Base-by-base conservation (phyloP, 2,888 invertebrate species). In the Ennomos quercinarius region DNA sequence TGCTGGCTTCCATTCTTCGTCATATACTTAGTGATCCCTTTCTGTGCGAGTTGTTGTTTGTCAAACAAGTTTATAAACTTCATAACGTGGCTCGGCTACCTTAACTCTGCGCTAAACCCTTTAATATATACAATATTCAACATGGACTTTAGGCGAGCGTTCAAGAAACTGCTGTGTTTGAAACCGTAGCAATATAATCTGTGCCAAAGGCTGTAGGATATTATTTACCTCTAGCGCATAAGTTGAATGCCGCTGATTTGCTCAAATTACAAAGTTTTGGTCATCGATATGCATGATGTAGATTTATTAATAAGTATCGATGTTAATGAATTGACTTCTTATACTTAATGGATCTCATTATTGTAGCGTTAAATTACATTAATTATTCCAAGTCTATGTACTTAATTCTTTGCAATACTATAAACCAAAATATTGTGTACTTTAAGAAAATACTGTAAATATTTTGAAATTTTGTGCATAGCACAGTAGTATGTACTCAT, bases 1-100 rank as follows among this genome's bases (percentile, higher is more conserved):
- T 99, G 99, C 86, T 99, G 99, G 99, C 93, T 99, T 62, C 99
- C 99, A 5, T 99, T 99, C 92, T 99, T 99, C 87, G 95, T 98
- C 39, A 97, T 98, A 95, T 99, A 99, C 86, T 96, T 99, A 46
- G 97, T 98, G 64, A 94, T 97, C 68, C 98, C 98, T 5, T 98
- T 98, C 83, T 98, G 98, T 81, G 92, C 94, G 10, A 93, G 93
- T 66, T 98, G 97, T 85, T 96, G 96, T 78, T 95, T 96, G 37
- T 96, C 97, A 4, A 95, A 95, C 65, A 95, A 96, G 80, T 93
- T 97, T 64, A 96, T 96, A 65, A 97, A 97, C 86, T 97, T 98
- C 81, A 96, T 98, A 75, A 98, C 98, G 49, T 98, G 98, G 98
- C 94, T 98, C 66, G 98, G 98, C 9, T 98, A 98, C 81, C 94